Evolutionary conservation across 2,797 vertebrate species (phyloP), one percentile per base, ranked within the genome.

Genomic region (Oryzias sinensis): DNA sequence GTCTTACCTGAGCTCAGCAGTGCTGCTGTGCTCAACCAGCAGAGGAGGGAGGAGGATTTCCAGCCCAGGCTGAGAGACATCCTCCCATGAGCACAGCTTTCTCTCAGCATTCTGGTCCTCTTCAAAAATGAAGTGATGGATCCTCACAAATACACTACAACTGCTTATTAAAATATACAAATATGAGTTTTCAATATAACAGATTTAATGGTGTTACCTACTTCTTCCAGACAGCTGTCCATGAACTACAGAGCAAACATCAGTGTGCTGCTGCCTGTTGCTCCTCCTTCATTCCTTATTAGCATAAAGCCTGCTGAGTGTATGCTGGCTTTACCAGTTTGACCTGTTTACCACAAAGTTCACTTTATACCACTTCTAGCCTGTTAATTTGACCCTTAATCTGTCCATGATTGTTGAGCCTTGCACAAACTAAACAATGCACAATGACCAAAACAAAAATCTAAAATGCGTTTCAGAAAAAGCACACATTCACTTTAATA

Each of bases 1-100:
- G 55, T 59, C 59, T 74, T 74, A 88, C 84, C 87, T 73, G 65
- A 24, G 53, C 58, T 79, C 48, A 79, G 5, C 24, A 85, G 59
- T 53, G 42, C 15, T 3, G 68, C 60, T 2, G 58, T 45, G 49
- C 27, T 80, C 14, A 82, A 47, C 42, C 82, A 33, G 25, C 76
- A 33, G 18, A 68, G 14, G 45, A 58, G 27, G 42, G 65, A 25
- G 44, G 67, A 50, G 14, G 29, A 20, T 0, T 8, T 44, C 42
- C 18, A 29, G 25, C 49, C 18, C 49, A 43, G 25, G 53, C 27
- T 52, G 44, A 40, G 46, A 17, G 14, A 5, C 20, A 43, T 45
- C 41, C 53, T 56, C 45, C 41, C n/a, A 42, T 2, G 3, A 43
- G 46, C 17, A 37, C n/a, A 14, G 42, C 43, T 49, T 42, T 24